Conservation (phyloP, 1,140 invertebrate genomes). For the Nautilus pompilius region DNA sequence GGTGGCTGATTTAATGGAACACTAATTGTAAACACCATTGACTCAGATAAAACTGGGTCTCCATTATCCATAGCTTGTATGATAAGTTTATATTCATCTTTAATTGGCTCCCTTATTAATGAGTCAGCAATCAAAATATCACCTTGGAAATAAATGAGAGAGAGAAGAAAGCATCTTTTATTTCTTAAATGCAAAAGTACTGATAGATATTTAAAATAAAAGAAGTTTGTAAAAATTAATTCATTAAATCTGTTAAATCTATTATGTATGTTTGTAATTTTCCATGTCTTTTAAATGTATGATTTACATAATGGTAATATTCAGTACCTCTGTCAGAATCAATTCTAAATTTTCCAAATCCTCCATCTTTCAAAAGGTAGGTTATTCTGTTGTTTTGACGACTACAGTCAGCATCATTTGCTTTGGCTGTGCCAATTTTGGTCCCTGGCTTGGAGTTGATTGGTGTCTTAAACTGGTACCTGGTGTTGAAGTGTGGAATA, state of each 20-base stretch:
- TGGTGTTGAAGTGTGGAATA: background rate
- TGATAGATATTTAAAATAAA: too few species aligned
- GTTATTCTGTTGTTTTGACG: conserved; percentile 10
- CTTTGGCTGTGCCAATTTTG: background rate
- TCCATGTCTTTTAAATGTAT: too few species aligned
- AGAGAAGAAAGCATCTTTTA: too few species aligned
- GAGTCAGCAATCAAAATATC: conserved; percentile 5
- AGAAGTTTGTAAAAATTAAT: too few species aligned
- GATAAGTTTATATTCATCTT: background rate
- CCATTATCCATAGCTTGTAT: conserved; percentile 8
- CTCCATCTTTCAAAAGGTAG: conserved; percentile 4
- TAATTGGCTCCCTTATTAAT: background rate
- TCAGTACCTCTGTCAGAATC: conserved; percentile 4
- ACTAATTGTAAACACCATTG: background rate
- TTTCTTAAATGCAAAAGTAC: too few species aligned
- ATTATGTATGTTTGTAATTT: background rate
- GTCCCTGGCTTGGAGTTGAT: background rate
- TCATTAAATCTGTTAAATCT: background rate
- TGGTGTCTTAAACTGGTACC: background rate
- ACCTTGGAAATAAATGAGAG: conserved; percentile 1
- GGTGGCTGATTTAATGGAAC: conserved; percentile 9
- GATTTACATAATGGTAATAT: too few species aligned
- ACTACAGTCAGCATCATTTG: background rate
- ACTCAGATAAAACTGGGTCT: background rate
- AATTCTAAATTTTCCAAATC: conserved; percentile 9